Conservation (phyloP, 2,113 vertebrate species). For the Mus spicilegus region DNA sequence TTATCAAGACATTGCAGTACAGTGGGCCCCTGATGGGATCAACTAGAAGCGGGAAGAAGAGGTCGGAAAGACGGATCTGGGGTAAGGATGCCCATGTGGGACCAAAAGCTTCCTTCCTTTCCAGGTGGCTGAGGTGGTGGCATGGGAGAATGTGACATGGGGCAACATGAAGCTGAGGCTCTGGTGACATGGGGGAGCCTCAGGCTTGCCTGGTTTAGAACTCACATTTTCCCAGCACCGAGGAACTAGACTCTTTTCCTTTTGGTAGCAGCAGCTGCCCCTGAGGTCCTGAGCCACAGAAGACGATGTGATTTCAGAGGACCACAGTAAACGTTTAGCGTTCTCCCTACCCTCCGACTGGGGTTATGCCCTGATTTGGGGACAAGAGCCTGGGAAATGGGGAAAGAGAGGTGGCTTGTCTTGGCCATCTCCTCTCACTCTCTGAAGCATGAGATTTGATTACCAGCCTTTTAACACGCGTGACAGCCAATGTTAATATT, state of each 20-base stretch:
- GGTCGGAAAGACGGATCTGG: rapidly evolving
- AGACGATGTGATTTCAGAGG: background rate
- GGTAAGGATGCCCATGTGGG: background rate
- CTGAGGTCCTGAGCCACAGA: background rate
- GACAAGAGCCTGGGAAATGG: background rate
- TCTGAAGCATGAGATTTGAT: slow-evolving; percentile 80
- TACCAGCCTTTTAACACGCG: slow-evolving; percentile 75
- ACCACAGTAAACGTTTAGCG: rapidly evolving
- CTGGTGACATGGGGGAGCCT: background rate
- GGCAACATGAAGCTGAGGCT: no score
- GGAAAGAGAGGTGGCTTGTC: background rate
- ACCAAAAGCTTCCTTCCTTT: background rate
- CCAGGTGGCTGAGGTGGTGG: no score
- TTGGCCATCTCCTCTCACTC: slow-evolving; percentile 6
- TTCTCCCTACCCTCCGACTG: background rate
- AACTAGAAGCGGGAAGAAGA: background rate
- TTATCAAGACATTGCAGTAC: background rate
- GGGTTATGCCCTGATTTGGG: background rate
- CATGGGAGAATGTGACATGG: no score
- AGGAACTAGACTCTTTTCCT: background rate
- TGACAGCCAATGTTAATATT: slow-evolving; percentile 66
- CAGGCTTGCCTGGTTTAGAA: background rate
- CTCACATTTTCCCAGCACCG: background rate
- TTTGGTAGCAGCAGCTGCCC: background rate
- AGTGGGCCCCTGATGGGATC: background rate